Evolutionary conservation across 1,140 invertebrate species (phyloP), one percentile per base, ranked within the genome.

Genomic region (Chrysoperla carnea): DNA sequence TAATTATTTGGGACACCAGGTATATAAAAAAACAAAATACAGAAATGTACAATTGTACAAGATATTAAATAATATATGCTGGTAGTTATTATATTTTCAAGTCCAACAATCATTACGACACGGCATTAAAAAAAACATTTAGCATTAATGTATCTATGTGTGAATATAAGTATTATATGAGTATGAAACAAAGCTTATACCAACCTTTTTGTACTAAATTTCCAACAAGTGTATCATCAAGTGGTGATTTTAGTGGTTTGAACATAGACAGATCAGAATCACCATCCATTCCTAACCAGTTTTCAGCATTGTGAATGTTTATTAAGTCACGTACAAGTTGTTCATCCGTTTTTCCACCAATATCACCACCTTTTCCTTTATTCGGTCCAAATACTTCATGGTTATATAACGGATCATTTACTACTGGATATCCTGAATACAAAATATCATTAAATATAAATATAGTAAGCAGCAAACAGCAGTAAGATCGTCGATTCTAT

Each of bases 371-470:
- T 59, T 90, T 92, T 1, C 93, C 94, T 53, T 92, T 92, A 27
- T 83, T 66, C 0, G 85, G 84, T 0, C 91, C 91, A 60, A 94
- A 93, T 0, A 89, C 83, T 8, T 76, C 72, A 59, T 89, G 85
- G 61, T 95, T 94, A 66, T 99, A 99, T 1, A 98, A 64, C 0
- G 89, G 86, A 64, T 99, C 95, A 59, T 97, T 97, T 2, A 94
- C 78, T 42, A 99, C 95, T 2, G 95, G 95, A 68, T 88, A 88
- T 42, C 92, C 84, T 86, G 58, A 28, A 58, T 33, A 33, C n/a
- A 11, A 12, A 33, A 23, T 23, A 23, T 23, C 17, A 23, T 23
- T 23, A 23, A 23, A 23, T 23, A 23, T 23, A 23, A 23, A 23
- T 23, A 23, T 23, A 23, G 17, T 23, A 23, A 23, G 17, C 17